Evolutionary conservation across 2,113 vertebrate species (phyloP).

Genomic region (Hucho hucho): DNA sequence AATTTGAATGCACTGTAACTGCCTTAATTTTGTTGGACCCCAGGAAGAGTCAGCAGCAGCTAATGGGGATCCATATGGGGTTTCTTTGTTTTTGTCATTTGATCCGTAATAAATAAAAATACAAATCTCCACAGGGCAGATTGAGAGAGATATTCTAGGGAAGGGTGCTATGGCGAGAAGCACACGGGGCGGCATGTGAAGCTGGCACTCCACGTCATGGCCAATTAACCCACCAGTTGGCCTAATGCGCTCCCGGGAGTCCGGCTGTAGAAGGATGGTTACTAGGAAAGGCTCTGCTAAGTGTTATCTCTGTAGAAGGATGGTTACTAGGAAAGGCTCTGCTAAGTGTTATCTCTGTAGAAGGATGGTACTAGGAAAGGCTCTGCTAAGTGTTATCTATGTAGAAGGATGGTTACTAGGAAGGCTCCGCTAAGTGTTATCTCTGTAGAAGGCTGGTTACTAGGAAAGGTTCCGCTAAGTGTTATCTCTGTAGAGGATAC

Average conservation of each 20-base stretch:
- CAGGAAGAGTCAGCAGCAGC: no score
- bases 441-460: neutral
- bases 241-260: conserved; percentile 33
- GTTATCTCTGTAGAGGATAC: no score
- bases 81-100: no score
- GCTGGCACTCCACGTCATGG: conserved; percentile 38
- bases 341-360: no score
- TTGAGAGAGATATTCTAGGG: conserved; percentile 48
- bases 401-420: no score
- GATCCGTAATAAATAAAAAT: no score
- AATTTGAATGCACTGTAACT: no score
- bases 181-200: conserved; percentile 27
- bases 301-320: neutral
- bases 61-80: no score
- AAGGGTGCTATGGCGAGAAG: conserved; percentile 38
- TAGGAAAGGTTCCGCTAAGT: neutral
- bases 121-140: conserved; percentile 26
- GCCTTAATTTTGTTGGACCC: no score
- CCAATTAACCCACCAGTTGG: conserved; percentile 50
- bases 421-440: neutral
- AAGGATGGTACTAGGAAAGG: no score
- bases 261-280: neutral
- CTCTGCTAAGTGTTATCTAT: no score
- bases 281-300: neutral
- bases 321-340: neutral